Evolutionary conservation across 2,888 invertebrate genomes (phyloP), one percentile per base, ranked within the genome.

Genomic region (Ochropleura leucogaster): DNA sequence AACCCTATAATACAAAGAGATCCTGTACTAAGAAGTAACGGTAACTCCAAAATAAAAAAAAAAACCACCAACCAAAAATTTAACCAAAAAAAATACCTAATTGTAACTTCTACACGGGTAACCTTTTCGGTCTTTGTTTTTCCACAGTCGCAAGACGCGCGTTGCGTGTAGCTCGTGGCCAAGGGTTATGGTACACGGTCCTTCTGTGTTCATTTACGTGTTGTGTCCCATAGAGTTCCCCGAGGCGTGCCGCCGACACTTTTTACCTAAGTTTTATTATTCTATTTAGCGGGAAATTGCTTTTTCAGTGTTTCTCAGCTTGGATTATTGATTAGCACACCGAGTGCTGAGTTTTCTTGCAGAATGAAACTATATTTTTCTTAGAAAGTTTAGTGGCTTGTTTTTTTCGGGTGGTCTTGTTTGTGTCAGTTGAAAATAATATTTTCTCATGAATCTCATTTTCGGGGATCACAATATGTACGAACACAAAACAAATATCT

Each of bases 251-350:
- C 16, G 59, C 75, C 84, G 84, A 84, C 83, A 84, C 81, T 73
- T 84, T 84, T 84, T 84, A 79, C 75, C 75, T 81, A 81, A 84
- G 73, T 84, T 84, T 83, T 81, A 84, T 84, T 84, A 84, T 84
- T 84, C 82, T 84, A 62, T 84, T 84, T 84, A 84, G 73, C 75
- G 64, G 73, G 85, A 84, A 84, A 84, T 84, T 84, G 84, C 83
- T 84, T 84, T 83, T 74, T 73, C 83, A 79, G 49, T 81, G 84
- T 84, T 83, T 79, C 84, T 64, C 60, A 72, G 66, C 70, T 63
- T 62, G 84, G 72, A 72, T 82, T 84, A 84, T 84, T 81, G 83
- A 84, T 78, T 79, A 84, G 71, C 62, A 51, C 72, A 20, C 10
- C 14, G 64, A 72, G 67, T 62, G 66, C 47, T 42, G 70, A 72